Evolutionary conservation across 2,797 vertebrate species (phyloP).

Genomic region (Pteronotus mesoamericanus): DNA sequence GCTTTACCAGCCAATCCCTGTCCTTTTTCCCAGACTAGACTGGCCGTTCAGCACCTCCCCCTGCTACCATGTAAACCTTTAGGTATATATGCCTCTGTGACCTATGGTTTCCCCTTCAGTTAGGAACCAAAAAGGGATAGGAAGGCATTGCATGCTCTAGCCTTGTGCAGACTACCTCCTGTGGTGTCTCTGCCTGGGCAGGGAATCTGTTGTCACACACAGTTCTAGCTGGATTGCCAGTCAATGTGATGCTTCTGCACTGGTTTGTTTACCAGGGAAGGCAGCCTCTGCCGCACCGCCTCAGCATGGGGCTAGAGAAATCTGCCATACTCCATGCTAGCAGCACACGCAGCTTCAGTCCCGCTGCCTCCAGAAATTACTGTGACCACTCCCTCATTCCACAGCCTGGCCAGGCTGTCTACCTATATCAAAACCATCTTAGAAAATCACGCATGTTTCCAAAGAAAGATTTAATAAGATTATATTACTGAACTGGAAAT

Average conservation of each 20-base stretch:
- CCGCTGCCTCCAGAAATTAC: neutral
- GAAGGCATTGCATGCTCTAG: neutral
- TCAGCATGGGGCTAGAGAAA: neutral
- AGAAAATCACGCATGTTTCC: neutral
- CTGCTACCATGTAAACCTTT: neutral
- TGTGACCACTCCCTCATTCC: neutral
- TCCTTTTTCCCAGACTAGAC: neutral
- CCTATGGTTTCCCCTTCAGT: neutral
- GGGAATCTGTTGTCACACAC: neutral
- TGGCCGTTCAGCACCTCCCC: neutral
- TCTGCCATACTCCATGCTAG: neutral
- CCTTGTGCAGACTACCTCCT: neutral
- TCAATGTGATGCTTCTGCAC: neutral
- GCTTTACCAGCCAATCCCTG: neutral
- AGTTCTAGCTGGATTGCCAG: neutral
- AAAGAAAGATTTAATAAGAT: conserved; percentile 2
- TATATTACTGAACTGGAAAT: neutral
- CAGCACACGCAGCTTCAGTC: neutral
- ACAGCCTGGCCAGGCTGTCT: neutral
- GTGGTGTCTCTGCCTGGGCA: too few species aligned
- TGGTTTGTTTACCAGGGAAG: neutral
- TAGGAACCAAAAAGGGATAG: neutral
- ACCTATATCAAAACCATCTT: neutral
- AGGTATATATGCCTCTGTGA: neutral
- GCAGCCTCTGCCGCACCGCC: neutral